Evolutionary conservation across 2,797 vertebrate genomes (phyloP), one percentile per base, ranked within the genome.

Genomic region (Sebastes flavidus): DNA sequence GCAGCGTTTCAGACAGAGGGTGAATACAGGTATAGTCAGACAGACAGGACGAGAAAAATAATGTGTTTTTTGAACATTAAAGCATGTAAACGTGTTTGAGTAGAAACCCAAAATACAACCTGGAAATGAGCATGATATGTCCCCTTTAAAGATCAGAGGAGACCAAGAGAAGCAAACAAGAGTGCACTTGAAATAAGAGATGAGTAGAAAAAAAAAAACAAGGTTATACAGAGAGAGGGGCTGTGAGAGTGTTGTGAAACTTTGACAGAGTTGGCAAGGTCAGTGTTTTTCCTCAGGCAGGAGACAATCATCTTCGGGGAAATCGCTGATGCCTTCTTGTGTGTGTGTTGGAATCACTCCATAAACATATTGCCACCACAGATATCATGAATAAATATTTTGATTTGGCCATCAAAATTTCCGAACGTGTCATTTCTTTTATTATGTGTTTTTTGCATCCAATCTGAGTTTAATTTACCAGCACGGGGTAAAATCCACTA

Each of bases 331-430:
- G 72, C 66, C 82, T 83, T 81, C 74, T 70, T 63, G 4, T 24
- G 25, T 58, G 24, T 63, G 24, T 86, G 60, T 73, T 92, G 68
- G 77, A 92, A 42, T 58, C 27, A 13, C 30, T 85, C 85, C 82
- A 88, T 68, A 77, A 87, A 90, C 78, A 88, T 59, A 65, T 72
- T 85, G 78, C 83, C 74, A 91, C 80, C 72, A 83, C 78, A 91
- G 81, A 92, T 89, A 89, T 73, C 78, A 77, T 70, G 56, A 86
- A 80, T 90, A 84, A 85, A 87, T 73, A 77, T 83, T 89, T 82
- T 88, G 67, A 88, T 85, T 85, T 58, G 79, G 75, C 78, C 74
- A 83, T 85, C 70, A 87, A 87, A 84, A 79, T 78, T 85, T 87
- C 75, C 74, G 86, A 86, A 83, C 20, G 56, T 82, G 84, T 76